phyloP scores from a whole-genome alignment of 2,797 vertebrate genomes.

The Acropternis orthonyx region DNA sequence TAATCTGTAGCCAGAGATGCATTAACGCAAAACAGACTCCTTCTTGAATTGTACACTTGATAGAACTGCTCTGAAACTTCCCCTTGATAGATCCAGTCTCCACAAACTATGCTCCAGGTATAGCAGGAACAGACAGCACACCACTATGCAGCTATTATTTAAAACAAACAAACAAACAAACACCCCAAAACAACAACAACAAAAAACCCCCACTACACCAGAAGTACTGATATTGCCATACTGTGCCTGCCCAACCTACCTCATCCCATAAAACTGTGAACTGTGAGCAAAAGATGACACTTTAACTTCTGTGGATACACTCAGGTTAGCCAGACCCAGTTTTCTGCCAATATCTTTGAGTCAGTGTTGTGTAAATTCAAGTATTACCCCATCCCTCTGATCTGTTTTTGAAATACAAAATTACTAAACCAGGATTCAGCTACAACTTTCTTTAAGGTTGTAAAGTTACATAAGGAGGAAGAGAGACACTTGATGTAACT shows the following conservation, averaged over 20 bases:
- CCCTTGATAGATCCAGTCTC: neutral
- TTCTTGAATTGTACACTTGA: neutral
- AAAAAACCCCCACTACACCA: neutral
- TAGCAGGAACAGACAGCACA: neutral
- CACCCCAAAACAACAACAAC: neutral
- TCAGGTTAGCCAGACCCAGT: neutral
- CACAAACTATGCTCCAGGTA: neutral
- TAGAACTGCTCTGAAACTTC: neutral
- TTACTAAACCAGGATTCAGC: slow-evolving; percentile 48
- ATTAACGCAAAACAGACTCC: neutral
- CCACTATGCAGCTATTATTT: neutral
- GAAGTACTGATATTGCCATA: neutral
- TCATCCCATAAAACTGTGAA: neutral
- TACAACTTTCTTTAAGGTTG: neutral
- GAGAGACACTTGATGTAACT: slow-evolving; percentile 4
- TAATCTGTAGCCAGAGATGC: neutral
- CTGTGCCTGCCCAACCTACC: neutral
- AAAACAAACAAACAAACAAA: neutral
- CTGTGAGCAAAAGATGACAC: neutral
- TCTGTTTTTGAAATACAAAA: slow-evolving; percentile 61
- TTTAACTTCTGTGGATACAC: neutral
- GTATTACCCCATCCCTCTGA: neutral
- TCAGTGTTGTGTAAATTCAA: slow-evolving; percentile 25
- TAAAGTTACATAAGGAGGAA: slow-evolving; percentile 44
- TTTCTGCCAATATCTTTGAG: slow-evolving; percentile 39